phyloP scores from a whole-genome alignment of 2,797 vertebrate species.

The Melanotaenia parkinsoni region DNA sequence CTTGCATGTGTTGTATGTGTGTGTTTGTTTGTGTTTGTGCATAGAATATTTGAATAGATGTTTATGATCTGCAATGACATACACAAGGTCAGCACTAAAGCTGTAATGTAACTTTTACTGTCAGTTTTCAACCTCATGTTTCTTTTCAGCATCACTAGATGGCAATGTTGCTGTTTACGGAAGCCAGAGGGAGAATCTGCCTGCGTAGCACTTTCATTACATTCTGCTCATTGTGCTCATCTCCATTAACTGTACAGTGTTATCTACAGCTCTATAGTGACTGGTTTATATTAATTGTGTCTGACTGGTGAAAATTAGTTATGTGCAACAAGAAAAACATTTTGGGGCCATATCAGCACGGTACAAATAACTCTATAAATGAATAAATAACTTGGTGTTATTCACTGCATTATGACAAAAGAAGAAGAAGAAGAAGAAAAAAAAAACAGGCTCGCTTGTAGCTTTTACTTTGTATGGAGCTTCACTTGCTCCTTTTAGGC shows the following conservation, averaged over 20 bases:
- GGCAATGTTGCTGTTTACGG: slow-evolving; percentile 64
- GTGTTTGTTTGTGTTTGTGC: slow-evolving; percentile 34
- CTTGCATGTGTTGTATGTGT: background rate
- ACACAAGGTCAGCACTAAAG: slow-evolving; percentile 66
- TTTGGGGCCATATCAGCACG: background rate
- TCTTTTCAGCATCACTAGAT: slow-evolving; percentile 61
- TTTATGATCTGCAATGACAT: slow-evolving; percentile 57
- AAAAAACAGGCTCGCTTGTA: slow-evolving; percentile 11
- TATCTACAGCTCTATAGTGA: slow-evolving; percentile 41
- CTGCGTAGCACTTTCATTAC: slow-evolving; percentile 49
- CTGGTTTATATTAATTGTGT: slow-evolving; percentile 46
- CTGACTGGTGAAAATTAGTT: slow-evolving; percentile 28
- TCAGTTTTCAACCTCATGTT: slow-evolving; percentile 24
- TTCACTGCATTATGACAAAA: slow-evolving; percentile 34
- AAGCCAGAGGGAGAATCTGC: slow-evolving; percentile 24
- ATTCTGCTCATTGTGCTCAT: slow-evolving; percentile 44
- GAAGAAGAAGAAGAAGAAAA: background rate
- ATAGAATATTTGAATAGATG: slow-evolving; percentile 44
- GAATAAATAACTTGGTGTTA: slow-evolving; percentile 4
- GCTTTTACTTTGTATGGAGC: slow-evolving; percentile 14
- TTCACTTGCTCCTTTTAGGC: background rate
- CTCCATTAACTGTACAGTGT: slow-evolving; percentile 47
- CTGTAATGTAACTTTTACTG: slow-evolving; percentile 39
- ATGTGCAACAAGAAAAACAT: slow-evolving; percentile 23
- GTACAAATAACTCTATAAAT: slow-evolving; percentile 1